Evolutionary conservation across 2,888 invertebrate genomes (phyloP), one percentile per base, ranked within the genome.

Genomic region (Caenorhabditis sulstoni): DNA sequence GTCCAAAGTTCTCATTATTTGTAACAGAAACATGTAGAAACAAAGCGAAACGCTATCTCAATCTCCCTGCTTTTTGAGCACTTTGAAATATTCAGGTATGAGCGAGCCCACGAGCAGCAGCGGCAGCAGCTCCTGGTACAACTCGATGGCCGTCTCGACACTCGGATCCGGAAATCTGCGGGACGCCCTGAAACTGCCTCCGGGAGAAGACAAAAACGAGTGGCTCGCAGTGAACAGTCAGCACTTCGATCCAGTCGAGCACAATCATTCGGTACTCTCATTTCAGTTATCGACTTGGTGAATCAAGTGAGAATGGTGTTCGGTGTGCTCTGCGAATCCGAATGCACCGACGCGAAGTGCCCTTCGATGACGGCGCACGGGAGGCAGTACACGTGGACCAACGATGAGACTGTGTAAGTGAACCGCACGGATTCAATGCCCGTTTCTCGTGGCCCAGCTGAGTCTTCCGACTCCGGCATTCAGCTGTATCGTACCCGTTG

Each of bases 381-480:
- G 92, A 97, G 98, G 91, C 98, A 99, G 92, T 99, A 99, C 92
- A 97, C 97, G 92, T 99, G 99, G 99, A 98, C 98, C 0, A 97
- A 98, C 92, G 97, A 97, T 0, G 95, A 95, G 90, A 96, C 96
- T 0, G 96, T 97, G 29, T 84, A 37, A 57, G 81, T 74, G 59
- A 39, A 49, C 12, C 20, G 20, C n/a, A n/a, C n/a, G n/a, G n/a
- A n/a, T n/a, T n/a, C n/a, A n/a, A n/a, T n/a, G n/a, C n/a, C n/a
- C n/a, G n/a, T n/a, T n/a, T n/a, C n/a, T n/a, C n/a, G n/a, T n/a
- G n/a, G n/a, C n/a, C n/a, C n/a, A n/a, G n/a, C n/a, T n/a, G n/a
- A n/a, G n/a, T n/a, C n/a, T n/a, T n/a, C n/a, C n/a, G n/a, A n/a
- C n/a, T n/a, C n/a, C n/a, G n/a, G n/a, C n/a, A n/a, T n/a, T n/a